phyloP scores from a whole-genome alignment of 2,888 invertebrate genomes.

The Melipona bicolor region DNA sequence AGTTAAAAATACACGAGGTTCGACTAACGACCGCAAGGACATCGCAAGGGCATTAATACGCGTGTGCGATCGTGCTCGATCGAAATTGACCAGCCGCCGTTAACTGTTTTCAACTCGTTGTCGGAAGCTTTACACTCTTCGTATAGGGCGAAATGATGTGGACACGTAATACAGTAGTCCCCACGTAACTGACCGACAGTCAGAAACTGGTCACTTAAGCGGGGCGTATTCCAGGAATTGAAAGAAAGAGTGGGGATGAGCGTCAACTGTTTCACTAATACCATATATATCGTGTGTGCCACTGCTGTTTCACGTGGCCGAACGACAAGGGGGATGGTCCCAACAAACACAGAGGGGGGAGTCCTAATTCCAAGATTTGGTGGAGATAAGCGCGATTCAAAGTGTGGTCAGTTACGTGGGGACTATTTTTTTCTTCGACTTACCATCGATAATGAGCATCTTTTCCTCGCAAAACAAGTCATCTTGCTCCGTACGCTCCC shows the following conservation, averaged over 20 bases:
- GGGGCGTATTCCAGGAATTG: too few species aligned
- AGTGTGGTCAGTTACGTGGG: too few species aligned
- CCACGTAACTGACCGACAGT: too few species aligned
- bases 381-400: too few species aligned
- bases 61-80: not conserved
- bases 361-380: too few species aligned
- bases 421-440: conserved; percentile 43
- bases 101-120: not conserved
- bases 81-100: not conserved
- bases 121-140: not conserved
- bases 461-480: conserved; percentile 83
- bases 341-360: too few species aligned
- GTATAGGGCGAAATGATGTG: not conserved
- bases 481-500: conserved; percentile 81
- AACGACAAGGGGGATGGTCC: too few species aligned
- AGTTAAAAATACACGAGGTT: conserved; percentile 6
- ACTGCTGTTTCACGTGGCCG: too few species aligned
- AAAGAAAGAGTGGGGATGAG: too few species aligned
- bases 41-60: not conserved
- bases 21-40: not conserved
- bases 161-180: not conserved
- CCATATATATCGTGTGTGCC: too few species aligned
- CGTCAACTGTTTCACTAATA: too few species aligned
- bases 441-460: conserved; percentile 83
- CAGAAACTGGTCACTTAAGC: too few species aligned